Evolutionary conservation across 30 jellyfish, hydroid and myxozoan genomes (phyloP), one percentile per base, ranked within the genome.

Genomic region (Pseudorhiza aurosa): DNA sequence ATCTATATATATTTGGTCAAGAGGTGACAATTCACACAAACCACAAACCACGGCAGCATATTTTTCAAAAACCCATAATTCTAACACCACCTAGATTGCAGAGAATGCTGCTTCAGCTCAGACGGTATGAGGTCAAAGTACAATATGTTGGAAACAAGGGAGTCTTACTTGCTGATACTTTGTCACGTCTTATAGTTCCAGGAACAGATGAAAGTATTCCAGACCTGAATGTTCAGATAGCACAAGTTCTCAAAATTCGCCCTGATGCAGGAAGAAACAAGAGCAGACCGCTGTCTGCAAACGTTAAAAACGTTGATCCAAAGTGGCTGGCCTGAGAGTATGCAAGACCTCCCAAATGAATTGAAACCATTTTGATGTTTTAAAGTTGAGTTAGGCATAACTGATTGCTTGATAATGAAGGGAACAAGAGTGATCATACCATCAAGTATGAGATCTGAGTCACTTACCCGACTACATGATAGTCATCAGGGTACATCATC

Each of bases 271-370:
- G 31, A 63, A 12, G 77, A 59, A 45, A 58, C 90, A 25, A 28
- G 24, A 63, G 72, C 69, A 0, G 90, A 77, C 65, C 57, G 72
- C 65, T 4, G 39, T 33, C 83, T 40, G 72, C 60, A 58, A 40
- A 32, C 36, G 65, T 30, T 77, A 28, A 39, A n/a, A 18, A 28
- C n/a, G 33, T 15, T 56, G 49, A 33, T 77, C 5, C 82, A 58
- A 8, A 40, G 64, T 21, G 90, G 90, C 3, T 77, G 90, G 90
- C 90, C 90, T n/a, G 29, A 30, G n/a, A n/a, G 87, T 36, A 36
- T 37, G 33, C 44, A 44, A 37, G 83, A 58, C 45, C 65, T 71
- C 60, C n/a, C 90, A n/a, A 47, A 42, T 8, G 33, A 32, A 10
- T 12, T 58, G 1, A 85, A 33, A 22, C 73, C 72, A 39, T 77